Evolutionary conservation across 2,888 invertebrate genomes (phyloP), one percentile per base, ranked within the genome.

Genomic region (Drosophila eohydei): DNA sequence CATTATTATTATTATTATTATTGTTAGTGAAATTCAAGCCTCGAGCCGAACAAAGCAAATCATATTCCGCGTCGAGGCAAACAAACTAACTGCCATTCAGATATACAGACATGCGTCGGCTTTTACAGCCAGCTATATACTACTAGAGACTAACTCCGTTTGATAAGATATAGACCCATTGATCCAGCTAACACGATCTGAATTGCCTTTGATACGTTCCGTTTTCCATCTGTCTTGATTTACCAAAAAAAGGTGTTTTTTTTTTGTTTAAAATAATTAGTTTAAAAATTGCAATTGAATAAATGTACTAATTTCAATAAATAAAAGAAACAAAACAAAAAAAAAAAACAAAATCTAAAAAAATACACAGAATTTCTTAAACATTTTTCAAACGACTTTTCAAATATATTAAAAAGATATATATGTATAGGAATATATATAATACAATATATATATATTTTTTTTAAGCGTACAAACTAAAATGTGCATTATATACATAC

Each of bases 1-100:
- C 12, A 28, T 6, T 34, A 16, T 32, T 6, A 16, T 16, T 16
- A 7, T 11, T 50, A 16, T 12, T 83, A 83, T 80, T 82, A 82
- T 85, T 82, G 46, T 85, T 82, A 82, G 81, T 85, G 82, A 3
- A 82, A 82, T 82, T 85, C 43, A 65, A 30, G 7, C n/a, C 14
- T 14, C 30, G 21, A 26, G 0, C 4, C 12, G 16, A 14, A 30
- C 4, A 30, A 30, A 30, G 6, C 30, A 30, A 21, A 21, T 21
- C 21, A 21, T 30, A 30, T 30, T 30, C 30, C 4, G 28, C 2
- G 14, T 28, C 26, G 52, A 26, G 46, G 36, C 41, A 26, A 26
- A 43, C 46, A 50, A 38, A 46, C 32, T 40, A 48, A 67, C 73
- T 73, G 75, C 75, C 73, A 73, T 58, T 62, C 41, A 32, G 38